Conservation (phyloP, 2,888 invertebrate species). For the Stegana nigrithorax region DNA sequence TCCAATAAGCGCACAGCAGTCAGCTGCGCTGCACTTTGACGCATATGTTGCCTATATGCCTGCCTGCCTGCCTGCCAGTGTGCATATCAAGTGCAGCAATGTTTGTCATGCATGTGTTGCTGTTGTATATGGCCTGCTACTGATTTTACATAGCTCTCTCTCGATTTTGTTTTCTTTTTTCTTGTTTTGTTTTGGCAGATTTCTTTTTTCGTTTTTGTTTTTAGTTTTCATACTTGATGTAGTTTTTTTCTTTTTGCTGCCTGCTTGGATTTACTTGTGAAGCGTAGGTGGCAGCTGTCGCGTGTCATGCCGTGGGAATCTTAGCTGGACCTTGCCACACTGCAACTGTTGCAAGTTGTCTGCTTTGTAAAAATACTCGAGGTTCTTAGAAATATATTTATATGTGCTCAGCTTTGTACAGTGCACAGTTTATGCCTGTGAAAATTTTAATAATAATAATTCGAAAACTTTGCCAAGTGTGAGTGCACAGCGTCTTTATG, state of each 20-base stretch:
- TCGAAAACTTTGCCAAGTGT: too few species aligned
- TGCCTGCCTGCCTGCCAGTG: too few species aligned
- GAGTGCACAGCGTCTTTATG: too few species aligned
- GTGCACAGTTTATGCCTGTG: too few species aligned
- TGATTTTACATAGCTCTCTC: too few species aligned
- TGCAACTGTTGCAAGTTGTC: slow-evolving; percentile 9
- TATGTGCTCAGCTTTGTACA: too few species aligned
- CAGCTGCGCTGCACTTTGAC: slow-evolving; percentile 42
- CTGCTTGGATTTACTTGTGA: background rate
- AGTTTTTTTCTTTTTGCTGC: slow-evolving; percentile 6
- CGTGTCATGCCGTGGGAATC: slow-evolving; percentile 42
- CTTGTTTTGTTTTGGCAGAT: background rate
- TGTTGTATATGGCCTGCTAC: too few species aligned
- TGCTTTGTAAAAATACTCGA: background rate
- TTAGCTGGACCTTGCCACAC: slow-evolving; percentile 33
- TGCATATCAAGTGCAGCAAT: too few species aligned
- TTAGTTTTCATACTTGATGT: slow-evolving; percentile 41
- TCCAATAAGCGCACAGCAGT: slow-evolving; percentile 42
- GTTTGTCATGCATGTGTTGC: too few species aligned
- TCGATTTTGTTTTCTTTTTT: too few species aligned
- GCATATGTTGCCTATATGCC: slow-evolving; percentile 13
- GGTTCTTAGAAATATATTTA: too few species aligned
- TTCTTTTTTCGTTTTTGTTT: slow-evolving; percentile 29
- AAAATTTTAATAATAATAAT: too few species aligned
- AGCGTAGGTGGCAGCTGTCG: slow-evolving; percentile 47